Evolutionary conservation across 2,888 invertebrate species (phyloP), one percentile per base, ranked within the genome.

Genomic region (Gari tellinella): DNA sequence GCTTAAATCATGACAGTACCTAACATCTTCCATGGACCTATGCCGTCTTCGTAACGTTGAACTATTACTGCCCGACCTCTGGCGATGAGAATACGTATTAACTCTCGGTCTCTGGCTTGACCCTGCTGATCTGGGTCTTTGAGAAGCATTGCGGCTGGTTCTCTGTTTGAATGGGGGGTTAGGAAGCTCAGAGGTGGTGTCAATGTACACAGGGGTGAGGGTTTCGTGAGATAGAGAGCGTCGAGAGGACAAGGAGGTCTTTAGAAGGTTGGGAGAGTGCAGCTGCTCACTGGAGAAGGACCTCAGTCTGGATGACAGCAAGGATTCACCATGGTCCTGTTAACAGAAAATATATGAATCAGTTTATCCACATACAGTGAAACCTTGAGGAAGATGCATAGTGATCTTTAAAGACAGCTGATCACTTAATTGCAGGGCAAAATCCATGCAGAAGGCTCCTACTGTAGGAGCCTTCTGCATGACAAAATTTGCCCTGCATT

Each of bases 171-270:
- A 14, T 8, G 53, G n/a, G 3, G 53, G n/a, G 37, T 26, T 55
- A 10, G 69, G 60, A 17, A 73, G 69, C 41, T 73, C 72, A 43
- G 72, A 69, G 12, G 69, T 61, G 26, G 66, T 69, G 48, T 80
- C 75, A 31, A 75, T 72, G 55, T 73, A 67, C 10, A 80, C 73
- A 52, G 80, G 76, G 14, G 66, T 66, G 8, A 80, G 25, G 10
- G 73, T 69, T 45, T 76, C 76, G 21, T 55, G 48, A 25, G 80
- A 70, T 43, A 73, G 37, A 0, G 76, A 69, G 21, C 70, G 60
- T 51, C 64, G 60, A 14, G 78, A 72, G 64, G 76, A 46, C n/a
- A 74, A 43, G 48, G 70, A 74, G 56, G 78, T 55, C 37, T 65
- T 66, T 14, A 57, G 64, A 17, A 69, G 73, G 41, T 67, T 66